Conservation (phyloP, 2,113 vertebrate genomes). For the Scolopax mira region DNA sequence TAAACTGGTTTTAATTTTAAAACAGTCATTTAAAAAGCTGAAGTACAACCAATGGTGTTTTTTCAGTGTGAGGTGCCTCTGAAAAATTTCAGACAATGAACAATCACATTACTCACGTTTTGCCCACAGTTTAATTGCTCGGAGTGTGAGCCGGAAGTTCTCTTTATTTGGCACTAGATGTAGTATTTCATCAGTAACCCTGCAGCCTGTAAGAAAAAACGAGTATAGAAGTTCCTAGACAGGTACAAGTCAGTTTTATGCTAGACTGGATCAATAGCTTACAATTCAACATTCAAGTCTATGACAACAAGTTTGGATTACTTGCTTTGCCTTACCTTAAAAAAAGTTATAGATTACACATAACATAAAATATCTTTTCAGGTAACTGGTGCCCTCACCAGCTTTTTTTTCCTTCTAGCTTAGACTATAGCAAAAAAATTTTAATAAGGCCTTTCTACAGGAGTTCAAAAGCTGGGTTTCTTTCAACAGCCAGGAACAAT, state of each 20-base stretch:
- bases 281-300: not conserved
- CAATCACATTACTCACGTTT: conserved; percentile 83
- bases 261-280: not conserved
- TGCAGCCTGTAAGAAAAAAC: conserved; percentile 81
- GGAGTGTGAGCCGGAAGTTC: conserved; percentile 91
- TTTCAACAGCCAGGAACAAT: not conserved
- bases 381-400: not conserved
- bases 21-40: not conserved
- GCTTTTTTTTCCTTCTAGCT: not conserved
- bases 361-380: not conserved
- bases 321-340: not conserved
- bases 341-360: not conserved
- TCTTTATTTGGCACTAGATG: conserved; percentile 96
- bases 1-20: not conserved
- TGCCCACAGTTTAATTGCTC: conserved; percentile 97
- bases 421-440: not conserved
- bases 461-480: not conserved
- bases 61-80: not conserved
- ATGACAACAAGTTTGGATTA: not conserved
- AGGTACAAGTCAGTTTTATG: not conserved
- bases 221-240: not conserved
- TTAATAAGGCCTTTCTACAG: not conserved
- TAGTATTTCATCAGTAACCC: conserved; percentile 97
- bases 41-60: not conserved
- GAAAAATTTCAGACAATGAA: not conserved